Evolutionary conservation across 1,140 invertebrate genomes (phyloP), one percentile per base, ranked within the genome.

Genomic region (Dryas iulia): DNA sequence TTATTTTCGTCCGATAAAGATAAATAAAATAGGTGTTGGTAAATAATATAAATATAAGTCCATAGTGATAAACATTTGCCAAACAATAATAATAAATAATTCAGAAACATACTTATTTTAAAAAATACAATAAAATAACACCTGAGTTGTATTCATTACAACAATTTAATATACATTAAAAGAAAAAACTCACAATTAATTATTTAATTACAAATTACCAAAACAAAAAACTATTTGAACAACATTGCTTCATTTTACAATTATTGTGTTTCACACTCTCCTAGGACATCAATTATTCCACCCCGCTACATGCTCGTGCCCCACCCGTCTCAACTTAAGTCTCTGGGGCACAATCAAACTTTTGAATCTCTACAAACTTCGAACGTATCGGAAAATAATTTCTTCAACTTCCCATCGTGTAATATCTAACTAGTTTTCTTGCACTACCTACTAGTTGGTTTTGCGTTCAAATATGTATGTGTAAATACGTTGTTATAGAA

Each of bases 321-420:
- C 39, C 18, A 18, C 39, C 18, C 0, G 5, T 47, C 18, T 21
- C 1, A 47, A 47, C 39, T 47, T 23, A 54, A 69, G 59, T 69
- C 71, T 64, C 71, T 8, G 7, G 59, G 59, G 67, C 53, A 69
- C 71, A 66, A 73, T 73, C 67, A 69, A 73, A 73, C 71, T 73
- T 73, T 69, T 66, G 67, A 66, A 63, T 59, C 47, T 54, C 56
- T 14, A 23, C 14, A 26, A 65, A 66, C 67, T 73, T 66, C 53
- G 64, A 54, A 64, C 68, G 68, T 70, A 63, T 63, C 60, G 67
- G 66, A 72, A 68, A 72, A 64, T 67, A 72, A 69, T 59, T 69
- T 39, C 33, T 60, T 35, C 26, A 62, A 63, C 24, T 58, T 63
- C 23, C 54, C 56, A 68, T 30, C 66, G 11, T 35, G 58, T 47